These are phyloP conservation scores for Calliscelio sp. DNA, from an alignment of 2,888 invertebrate genomes.

Conservation along the genomic window DNA sequence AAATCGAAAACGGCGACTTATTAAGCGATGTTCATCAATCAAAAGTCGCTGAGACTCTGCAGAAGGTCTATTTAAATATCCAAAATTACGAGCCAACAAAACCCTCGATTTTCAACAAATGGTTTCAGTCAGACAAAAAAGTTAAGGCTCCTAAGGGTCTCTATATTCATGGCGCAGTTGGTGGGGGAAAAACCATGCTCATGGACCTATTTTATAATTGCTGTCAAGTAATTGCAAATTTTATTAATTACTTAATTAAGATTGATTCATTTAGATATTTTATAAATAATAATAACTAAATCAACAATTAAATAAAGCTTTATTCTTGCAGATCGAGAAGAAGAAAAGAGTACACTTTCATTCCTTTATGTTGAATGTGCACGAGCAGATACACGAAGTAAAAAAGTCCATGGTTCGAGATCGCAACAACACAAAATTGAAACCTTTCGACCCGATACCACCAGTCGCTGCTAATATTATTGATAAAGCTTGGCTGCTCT, in stretches of 20 bases:
- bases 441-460: conserved; percentile 97
- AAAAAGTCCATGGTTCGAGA: conserved; percentile 89
- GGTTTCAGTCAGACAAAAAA: conserved; percentile 84
- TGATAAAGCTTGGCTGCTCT: conserved; percentile 95
- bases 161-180: conserved; percentile 96
- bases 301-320: conserved; percentile 24
- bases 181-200: conserved; percentile 99
- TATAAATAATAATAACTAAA: neutral
- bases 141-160: conserved; percentile 90
- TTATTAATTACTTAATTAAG: no score
- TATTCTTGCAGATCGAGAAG: conserved; percentile 87
- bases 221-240: conserved; percentile 87
- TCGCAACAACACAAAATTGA: conserved; percentile 87
- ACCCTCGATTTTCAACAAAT: conserved; percentile 85
- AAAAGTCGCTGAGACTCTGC: conserved; percentile 89
- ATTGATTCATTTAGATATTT: no score
- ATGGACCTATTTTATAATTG: conserved; percentile 99
- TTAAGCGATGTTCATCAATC: conserved; percentile 91
- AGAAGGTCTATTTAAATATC: conserved; percentile 90
- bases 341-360: conserved; percentile 97
- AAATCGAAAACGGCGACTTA: conserved; percentile 88
- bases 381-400: conserved; percentile 94
- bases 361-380: conserved; percentile 98
- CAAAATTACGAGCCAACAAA: conserved; percentile 88
- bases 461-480: conserved; percentile 96